phyloP scores from a whole-genome alignment of 2,797 vertebrate genomes.

The Fistularia commersonii region DNA sequence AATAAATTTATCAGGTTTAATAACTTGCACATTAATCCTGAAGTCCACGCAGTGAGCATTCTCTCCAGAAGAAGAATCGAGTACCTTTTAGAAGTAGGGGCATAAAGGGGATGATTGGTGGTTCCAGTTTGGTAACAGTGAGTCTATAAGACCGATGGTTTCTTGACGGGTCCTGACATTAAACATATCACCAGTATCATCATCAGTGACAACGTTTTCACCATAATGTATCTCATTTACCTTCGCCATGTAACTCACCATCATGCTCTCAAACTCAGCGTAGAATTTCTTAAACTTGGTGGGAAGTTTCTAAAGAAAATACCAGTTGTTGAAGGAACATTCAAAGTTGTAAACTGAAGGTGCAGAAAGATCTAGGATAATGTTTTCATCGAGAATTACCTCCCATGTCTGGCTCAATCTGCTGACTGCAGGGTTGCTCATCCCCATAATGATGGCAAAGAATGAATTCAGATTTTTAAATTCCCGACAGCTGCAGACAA shows the following conservation, averaged over 20 bases:
- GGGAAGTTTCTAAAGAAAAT: slow-evolving; percentile 89
- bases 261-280: slow-evolving; percentile 97
- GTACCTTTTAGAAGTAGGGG: slow-evolving; percentile 97
- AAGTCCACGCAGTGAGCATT: background rate
- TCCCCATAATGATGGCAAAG: slow-evolving; percentile 97
- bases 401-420: slow-evolving; percentile 94
- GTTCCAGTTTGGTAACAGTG: slow-evolving; percentile 92
- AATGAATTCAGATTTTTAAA: slow-evolving; percentile 98
- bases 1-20: slow-evolving; percentile 6
- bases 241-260: slow-evolving; percentile 77
- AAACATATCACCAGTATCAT: slow-evolving; percentile 10
- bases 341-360: background rate
- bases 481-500: slow-evolving; percentile 86
- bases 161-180: slow-evolving; percentile 90
- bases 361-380: background rate
- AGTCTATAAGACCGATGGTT: slow-evolving; percentile 94
- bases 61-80: background rate
- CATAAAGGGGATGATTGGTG: slow-evolving; percentile 97
- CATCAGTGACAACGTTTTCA: background rate
- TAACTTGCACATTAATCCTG: background rate
- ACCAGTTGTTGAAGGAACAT: slow-evolving; percentile 1
- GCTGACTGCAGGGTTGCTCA: slow-evolving; percentile 97
- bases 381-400: slow-evolving; percentile 64
- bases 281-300: slow-evolving; percentile 99
- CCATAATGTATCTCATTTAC: background rate